Conservation (phyloP, 1,140 invertebrate genomes). For the Aradophagus sp. region DNA sequence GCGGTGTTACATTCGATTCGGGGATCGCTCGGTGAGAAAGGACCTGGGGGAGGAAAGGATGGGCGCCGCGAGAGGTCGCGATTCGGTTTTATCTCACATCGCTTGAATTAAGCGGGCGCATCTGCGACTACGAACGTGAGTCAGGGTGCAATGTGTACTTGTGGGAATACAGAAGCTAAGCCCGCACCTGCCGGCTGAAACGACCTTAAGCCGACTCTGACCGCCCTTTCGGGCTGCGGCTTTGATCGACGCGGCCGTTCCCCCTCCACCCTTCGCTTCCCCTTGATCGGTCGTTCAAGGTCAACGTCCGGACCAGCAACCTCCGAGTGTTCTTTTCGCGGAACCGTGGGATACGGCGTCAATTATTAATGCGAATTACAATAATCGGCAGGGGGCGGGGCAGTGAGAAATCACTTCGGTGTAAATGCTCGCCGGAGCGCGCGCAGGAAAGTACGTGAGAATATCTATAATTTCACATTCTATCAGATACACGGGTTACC, state of each 20-base stretch:
- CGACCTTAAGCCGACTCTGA: constrained; percentile 59
- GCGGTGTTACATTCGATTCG: constrained; percentile 7
- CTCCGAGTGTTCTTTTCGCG: constrained; percentile 12
- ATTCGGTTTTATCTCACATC: constrained; percentile 65
- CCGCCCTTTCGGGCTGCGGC: constrained; percentile 36
- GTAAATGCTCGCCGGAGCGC: constrained; percentile 11
- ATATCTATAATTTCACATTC: constrained; percentile 50
- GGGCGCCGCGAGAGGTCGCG: constrained; percentile 20
- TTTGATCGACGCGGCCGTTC: constrained; percentile 23
- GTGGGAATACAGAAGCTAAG: constrained; percentile 54
- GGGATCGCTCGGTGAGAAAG: constrained; percentile 13
- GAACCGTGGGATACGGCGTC: neutral
- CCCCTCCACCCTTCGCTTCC: neutral
- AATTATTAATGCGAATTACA: constrained; percentile 8
- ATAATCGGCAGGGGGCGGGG: neutral
- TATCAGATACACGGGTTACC: constrained; percentile 38
- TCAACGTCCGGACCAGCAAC: constrained; percentile 13
- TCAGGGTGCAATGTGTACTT: constrained; percentile 43
- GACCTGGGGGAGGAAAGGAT: constrained; percentile 17
- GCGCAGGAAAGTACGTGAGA: constrained; percentile 11
- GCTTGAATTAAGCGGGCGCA: constrained; percentile 55
- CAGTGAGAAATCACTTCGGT: constrained; percentile 19
- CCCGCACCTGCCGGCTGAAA: constrained; percentile 59
- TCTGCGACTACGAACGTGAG: constrained; percentile 31
- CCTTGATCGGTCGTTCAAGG: constrained; percentile 14